Evolutionary conservation across 1,140 invertebrate species (phyloP).

Genomic region (Harpegnathos saltator): DNA sequence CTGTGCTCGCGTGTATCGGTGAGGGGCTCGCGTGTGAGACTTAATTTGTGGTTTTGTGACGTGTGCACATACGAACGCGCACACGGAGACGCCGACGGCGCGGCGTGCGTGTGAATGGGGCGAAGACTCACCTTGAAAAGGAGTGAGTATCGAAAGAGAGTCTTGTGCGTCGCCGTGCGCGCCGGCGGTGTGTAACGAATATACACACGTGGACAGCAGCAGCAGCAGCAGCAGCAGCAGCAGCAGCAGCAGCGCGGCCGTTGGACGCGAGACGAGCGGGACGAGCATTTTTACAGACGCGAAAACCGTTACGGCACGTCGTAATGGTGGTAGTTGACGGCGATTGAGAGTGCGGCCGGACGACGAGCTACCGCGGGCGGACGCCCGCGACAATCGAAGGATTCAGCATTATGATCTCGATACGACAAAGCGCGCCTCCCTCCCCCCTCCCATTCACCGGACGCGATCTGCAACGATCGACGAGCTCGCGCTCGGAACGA

Average conservation of each 20-base stretch:
- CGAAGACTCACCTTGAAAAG: constrained; percentile 69
- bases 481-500: no score
- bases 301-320: constrained; percentile 49
- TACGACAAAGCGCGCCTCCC: neutral
- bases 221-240: no score
- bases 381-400: constrained; percentile 18
- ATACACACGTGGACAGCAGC: neutral
- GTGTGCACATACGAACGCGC: constrained; percentile 33
- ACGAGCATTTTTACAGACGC: constrained; percentile 52
- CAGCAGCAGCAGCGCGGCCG: constrained; percentile 4
- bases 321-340: constrained; percentile 2
- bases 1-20: constrained; percentile 29
- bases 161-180: constrained; percentile 49
- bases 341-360: constrained; percentile 59
- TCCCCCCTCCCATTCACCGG: neutral
- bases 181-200: constrained; percentile 45
- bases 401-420: neutral
- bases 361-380: neutral
- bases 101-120: constrained; percentile 65
- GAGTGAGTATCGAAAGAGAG: constrained; percentile 64
- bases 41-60: constrained; percentile 72
- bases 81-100: constrained; percentile 16
- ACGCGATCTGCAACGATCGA: neutral
- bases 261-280: constrained; percentile 44
- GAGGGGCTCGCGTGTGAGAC: constrained; percentile 56